Evolutionary conservation across 2,888 invertebrate genomes (phyloP).

Genomic region (Sisyra nigra): DNA sequence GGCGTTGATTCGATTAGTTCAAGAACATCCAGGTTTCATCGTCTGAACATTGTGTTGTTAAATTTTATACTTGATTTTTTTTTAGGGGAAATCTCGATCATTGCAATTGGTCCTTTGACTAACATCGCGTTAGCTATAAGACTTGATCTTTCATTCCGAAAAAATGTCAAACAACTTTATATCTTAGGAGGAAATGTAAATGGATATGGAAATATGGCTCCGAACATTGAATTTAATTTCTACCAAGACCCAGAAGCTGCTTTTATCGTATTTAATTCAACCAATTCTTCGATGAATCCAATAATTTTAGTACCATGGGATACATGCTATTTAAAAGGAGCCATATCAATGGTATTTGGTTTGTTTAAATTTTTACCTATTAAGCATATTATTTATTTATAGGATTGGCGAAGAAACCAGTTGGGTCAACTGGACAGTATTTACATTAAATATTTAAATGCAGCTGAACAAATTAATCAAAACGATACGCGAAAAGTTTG

Average conservation of each 20-base stretch:
- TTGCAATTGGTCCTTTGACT: constrained; percentile 33
- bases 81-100: constrained; percentile 20
- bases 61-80: background rate
- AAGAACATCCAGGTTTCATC: constrained; percentile 18
- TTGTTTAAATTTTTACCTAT: too few species aligned
- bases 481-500: background rate
- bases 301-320: constrained; percentile 5
- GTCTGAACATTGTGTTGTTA: too few species aligned
- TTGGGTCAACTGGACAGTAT: constrained; percentile 1
- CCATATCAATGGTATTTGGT: constrained; percentile 6
- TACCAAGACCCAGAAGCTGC: constrained; percentile 32
- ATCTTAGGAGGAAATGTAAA: constrained; percentile 23
- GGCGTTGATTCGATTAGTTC: constrained; percentile 25
- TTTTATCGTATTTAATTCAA: constrained; percentile 6
- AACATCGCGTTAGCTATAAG: constrained; percentile 34
- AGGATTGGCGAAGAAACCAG: constrained; percentile 4
- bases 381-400: too few species aligned
- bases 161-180: constrained; percentile 19
- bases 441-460: constrained; percentile 1
- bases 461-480: background rate
- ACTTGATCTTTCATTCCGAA: constrained; percentile 21
- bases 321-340: constrained; percentile 10
- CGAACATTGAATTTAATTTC: constrained; percentile 41
- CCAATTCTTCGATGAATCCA: background rate
- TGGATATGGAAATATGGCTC: constrained; percentile 22